Base-by-base conservation (phyloP, 2,797 vertebrate species). In the Acanthurus leucopareius region DNA sequence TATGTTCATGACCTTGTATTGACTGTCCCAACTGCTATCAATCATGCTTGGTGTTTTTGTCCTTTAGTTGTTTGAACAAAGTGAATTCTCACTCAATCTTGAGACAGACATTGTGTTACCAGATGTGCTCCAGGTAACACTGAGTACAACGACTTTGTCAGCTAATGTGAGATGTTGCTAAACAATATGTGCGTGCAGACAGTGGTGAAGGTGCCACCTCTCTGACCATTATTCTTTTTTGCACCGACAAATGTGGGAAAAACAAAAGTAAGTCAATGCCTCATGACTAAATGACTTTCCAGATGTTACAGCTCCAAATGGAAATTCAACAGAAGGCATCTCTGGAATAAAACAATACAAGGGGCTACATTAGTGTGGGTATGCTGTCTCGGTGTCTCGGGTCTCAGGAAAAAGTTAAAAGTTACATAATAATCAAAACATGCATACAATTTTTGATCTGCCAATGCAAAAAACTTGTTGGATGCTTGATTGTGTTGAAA, bases 31-130 rank as follows among this genome's bases (percentile, higher is more conserved):
- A 7, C 5, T 7, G 19, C 57, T n/a, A 42, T 54, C 40, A 49
- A 51, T 49, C 62, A 73, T 25, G 38, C 11, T 25, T n/a, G 2
- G 49, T 51, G 22, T 40, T 49, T 51, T 49, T 63, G 70, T 52
- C 51, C 59, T 68, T 7, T 4, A 25, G 17, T 25, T 38, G 6
- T 22, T 44, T 32, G 17, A 44, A 48, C 9, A 47, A 60, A 78
- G 17, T 49, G 13, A 32, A 25, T 25, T 42, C 32, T 57, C 19
- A 10, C 42, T 15, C 22, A 28, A 2, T 54, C 28, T 53, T 11
- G 35, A 53, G n/a, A 38, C 13, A 6, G 7, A 44, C 1, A 16
- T 25, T n/a, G 16, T n/a, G 35, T 1, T 10, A 28, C 28, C 45
- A 28, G 38, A 25, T 17, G 32, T 54, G 49, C 28, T 40, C 48